Evolutionary conservation across 2,888 invertebrate genomes (phyloP).

Genomic region (Drosophila neonasuta): DNA sequence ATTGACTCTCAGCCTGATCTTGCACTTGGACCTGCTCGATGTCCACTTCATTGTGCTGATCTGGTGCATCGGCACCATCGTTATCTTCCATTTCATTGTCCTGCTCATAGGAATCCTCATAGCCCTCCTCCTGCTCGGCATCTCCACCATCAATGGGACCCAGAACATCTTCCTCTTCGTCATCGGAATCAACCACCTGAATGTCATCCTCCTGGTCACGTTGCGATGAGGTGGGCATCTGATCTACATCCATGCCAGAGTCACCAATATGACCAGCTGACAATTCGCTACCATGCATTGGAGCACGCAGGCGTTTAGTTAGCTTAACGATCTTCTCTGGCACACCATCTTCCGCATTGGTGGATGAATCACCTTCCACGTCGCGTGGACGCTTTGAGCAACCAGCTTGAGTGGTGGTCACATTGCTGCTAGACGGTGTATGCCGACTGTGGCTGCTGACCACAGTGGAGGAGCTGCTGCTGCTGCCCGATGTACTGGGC

Average conservation of each 20-base stretch:
- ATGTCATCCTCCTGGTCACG: slow-evolving; percentile 93
- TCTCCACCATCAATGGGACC: slow-evolving; percentile 81
- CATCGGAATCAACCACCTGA: slow-evolving; percentile 90
- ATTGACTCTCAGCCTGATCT: slow-evolving; percentile 79
- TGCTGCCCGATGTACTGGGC: slow-evolving; percentile 81
- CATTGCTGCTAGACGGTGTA: slow-evolving; percentile 86
- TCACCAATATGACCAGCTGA: slow-evolving; percentile 84
- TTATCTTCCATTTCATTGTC: slow-evolving; percentile 85
- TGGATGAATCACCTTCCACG: slow-evolving; percentile 84
- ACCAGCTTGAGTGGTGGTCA: slow-evolving; percentile 86
- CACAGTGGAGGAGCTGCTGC: slow-evolving; percentile 80
- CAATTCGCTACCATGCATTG: slow-evolving; percentile 76
- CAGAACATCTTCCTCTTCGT: slow-evolving; percentile 84
- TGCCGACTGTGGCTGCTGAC: slow-evolving; percentile 82
- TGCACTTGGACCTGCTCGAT: slow-evolving; percentile 85
- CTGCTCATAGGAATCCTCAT: slow-evolving; percentile 83
- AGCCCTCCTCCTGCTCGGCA: slow-evolving; percentile 84
- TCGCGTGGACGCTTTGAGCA: slow-evolving; percentile 84
- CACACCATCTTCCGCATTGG: slow-evolving; percentile 81
- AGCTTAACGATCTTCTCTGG: slow-evolving; percentile 79
- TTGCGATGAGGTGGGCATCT: slow-evolving; percentile 93
- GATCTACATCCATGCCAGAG: slow-evolving; percentile 86
- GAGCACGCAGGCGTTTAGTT: slow-evolving; percentile 80
- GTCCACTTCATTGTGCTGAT: slow-evolving; percentile 85
- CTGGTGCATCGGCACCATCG: slow-evolving; percentile 81